Evolutionary conservation across 2,888 invertebrate species (phyloP), one percentile per base, ranked within the genome.

Genomic region (Synanthedon formicaeformis): DNA sequence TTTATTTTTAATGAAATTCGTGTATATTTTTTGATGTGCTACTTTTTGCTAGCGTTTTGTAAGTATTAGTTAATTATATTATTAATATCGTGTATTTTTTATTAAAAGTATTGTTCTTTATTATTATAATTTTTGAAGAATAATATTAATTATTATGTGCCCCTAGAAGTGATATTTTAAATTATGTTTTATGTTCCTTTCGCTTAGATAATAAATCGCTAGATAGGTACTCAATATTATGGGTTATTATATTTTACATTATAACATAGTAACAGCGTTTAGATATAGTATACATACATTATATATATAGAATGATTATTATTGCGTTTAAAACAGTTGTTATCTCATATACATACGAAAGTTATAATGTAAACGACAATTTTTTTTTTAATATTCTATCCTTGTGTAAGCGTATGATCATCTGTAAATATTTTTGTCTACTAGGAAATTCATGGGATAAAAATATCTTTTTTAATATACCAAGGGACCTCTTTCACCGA

Each of bases 11-110:
- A 60, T 61, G 65, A 62, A 56, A 59, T 67, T 64, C 58, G 59
- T 64, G 64, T 63, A 67, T 71, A 72, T 76, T 76, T 76, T 74
- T 78, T 65, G 64, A 75, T 60, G 68, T 72, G 71, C 70, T 76
- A 72, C 67, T 63, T 67, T 65, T 60, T 60, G 14, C 2, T n/a
- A 41, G 41, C 2, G 13, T 13, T 45, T 12, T 45, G 8, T 12
- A 34, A 34, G 27, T 34, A 34, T 34, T 34, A 34, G 8, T 34
- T 34, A 34, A 34, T 34, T 34, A 18, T 23, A 23, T 4, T 23
- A 8, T 8, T 34, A 6, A 34, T 34, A 34, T 34, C 8, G 1
- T 6, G 8, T 8, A 27, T 27, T 27, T 27, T 27, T 18, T 18
- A n/a, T 18, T 18, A 34, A 34, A 34, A 34, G 27, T 34, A 34